Conservation (phyloP, 1,140 invertebrate species). For the Hormaphis cornu region DNA sequence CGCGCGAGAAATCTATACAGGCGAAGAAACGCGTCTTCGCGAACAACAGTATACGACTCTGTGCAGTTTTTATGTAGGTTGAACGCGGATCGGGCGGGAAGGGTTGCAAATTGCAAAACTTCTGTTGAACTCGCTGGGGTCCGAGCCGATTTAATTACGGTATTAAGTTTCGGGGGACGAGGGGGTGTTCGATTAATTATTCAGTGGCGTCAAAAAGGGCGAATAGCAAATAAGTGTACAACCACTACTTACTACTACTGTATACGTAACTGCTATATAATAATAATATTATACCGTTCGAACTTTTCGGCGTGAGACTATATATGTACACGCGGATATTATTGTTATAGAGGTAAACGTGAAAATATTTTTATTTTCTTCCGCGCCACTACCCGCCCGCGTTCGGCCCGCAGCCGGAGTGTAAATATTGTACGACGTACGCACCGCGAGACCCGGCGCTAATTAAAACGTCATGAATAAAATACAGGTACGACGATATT, state of each 20-base stretch:
- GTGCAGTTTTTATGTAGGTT: not conserved
- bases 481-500: no score
- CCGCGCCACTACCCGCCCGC: not conserved
- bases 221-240: not conserved
- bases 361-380: not conserved
- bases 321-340: no score
- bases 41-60: not conserved
- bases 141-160: slow-evolving; percentile 23
- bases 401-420: not conserved
- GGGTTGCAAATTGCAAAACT: slow-evolving; percentile 15
- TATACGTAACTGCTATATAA: not conserved
- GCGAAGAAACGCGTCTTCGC: not conserved
- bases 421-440: no score
- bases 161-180: slow-evolving; percentile 2
- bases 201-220: slow-evolving; percentile 8
- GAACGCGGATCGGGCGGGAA: not conserved
- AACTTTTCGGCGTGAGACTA: slow-evolving; percentile 7
- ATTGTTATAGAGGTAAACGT: not conserved
- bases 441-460: not conserved
- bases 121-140: not conserved
- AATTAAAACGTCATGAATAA: slow-evolving; percentile 31
- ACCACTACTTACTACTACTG: no score
- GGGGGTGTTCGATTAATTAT: slow-evolving; percentile 8
- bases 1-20: no score
- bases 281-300: not conserved